Conservation (phyloP, 2,888 invertebrate genomes). For the Hartigia nigra region DNA sequence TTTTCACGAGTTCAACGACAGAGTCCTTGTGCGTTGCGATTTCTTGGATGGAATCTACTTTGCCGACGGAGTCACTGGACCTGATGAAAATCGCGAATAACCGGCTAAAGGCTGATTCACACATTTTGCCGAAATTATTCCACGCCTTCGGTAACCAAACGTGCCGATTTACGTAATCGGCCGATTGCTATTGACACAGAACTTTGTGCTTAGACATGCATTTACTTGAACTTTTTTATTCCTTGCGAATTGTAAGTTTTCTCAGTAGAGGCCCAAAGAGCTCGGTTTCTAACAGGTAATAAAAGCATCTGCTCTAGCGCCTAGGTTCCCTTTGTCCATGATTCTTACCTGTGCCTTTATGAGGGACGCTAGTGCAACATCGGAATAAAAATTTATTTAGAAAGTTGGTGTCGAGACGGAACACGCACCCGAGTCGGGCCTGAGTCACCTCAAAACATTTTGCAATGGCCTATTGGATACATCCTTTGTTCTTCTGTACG, state of each 20-base stretch:
- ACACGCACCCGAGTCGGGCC: neutral
- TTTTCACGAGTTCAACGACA: constrained; percentile 8
- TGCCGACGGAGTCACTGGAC: neutral
- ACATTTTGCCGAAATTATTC: constrained; percentile 3
- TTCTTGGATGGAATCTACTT: neutral
- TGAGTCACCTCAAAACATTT: constrained; percentile 3
- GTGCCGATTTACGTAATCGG: neutral
- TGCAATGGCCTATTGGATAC: neutral
- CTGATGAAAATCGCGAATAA: neutral
- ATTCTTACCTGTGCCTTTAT: constrained; percentile 7
- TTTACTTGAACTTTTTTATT: neutral
- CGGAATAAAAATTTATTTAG: constrained; percentile 16
- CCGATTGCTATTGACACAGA: neutral
- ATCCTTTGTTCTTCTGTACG: neutral
- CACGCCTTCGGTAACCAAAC: constrained; percentile 7
- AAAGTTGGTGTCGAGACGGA: constrained; percentile 8
- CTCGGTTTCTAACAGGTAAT: neutral
- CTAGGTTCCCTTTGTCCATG: constrained; percentile 2
- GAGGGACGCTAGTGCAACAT: neutral
- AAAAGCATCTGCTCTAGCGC: constrained; percentile 2
- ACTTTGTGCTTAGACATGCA: neutral
- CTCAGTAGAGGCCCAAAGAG: neutral
- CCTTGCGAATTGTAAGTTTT: neutral
- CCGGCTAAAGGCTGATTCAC: neutral
- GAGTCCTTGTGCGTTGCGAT: neutral